Percentiles rank a stretch among this genome's conserved stretches.
These are phyloP conservation scores for Fissipunctia ypsillon DNA, from an alignment of 2,888 invertebrate species.

Conservation along the genomic window DNA sequence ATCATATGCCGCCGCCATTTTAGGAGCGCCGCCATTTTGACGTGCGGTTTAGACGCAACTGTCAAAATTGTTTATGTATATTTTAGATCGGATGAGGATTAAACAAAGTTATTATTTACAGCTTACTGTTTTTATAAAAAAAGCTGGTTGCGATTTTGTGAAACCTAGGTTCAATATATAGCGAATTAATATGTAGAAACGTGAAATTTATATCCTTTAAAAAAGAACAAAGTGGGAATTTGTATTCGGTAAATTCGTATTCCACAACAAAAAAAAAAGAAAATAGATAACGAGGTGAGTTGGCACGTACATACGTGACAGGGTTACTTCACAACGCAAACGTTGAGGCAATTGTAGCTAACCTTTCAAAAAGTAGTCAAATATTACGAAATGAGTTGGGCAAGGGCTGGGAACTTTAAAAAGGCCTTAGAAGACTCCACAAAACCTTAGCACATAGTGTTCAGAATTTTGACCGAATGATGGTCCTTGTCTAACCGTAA, in stretches of 20 bases:
- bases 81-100: slow-evolving; percentile 17
- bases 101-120: not conserved
- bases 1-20: slow-evolving; percentile 59
- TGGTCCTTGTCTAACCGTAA: not conserved
- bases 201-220: slow-evolving; percentile 24
- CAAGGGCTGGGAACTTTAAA: not conserved
- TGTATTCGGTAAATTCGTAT: slow-evolving; percentile 54
- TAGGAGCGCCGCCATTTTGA: slow-evolving; percentile 68
- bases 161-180: slow-evolving; percentile 3
- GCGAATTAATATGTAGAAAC: slow-evolving; percentile 25
- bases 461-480: not conserved
- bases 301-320: slow-evolving; percentile 58
- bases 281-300: slow-evolving; percentile 62
- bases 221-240: slow-evolving; percentile 38
- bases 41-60: slow-evolving; percentile 41
- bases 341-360: slow-evolving; percentile 37
- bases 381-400: slow-evolving; percentile 8
- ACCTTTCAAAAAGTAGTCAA: slow-evolving; percentile 27
- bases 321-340: slow-evolving; percentile 39
- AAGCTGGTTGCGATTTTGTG: not conserved
- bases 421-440: not conserved
- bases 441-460: no score
- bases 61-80: slow-evolving; percentile 39
- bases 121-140: not conserved
- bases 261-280: slow-evolving; percentile 51